These are phyloP conservation scores for Ardeotis arabs DNA, from an alignment of 2,113 vertebrate species.

Conservation along the genomic window DNA sequence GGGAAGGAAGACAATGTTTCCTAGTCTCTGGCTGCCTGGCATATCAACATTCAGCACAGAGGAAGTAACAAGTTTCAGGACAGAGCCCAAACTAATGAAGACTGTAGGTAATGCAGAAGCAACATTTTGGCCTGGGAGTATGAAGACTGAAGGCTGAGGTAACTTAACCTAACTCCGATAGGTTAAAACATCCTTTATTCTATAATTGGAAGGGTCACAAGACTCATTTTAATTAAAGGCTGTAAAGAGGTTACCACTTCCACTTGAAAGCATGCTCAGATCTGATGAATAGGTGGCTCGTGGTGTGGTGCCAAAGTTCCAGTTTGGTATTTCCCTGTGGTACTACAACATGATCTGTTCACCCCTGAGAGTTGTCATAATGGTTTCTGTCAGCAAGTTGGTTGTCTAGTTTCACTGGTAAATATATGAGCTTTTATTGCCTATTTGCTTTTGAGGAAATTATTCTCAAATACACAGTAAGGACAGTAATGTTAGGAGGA, in stretches of 20 bases:
- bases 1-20: neutral
- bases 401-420: neutral
- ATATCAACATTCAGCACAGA: neutral
- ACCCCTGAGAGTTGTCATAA: neutral
- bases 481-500: neutral
- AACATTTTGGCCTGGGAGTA: neutral
- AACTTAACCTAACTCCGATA: neutral
- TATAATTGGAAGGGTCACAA: neutral
- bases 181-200: neutral
- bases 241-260: neutral
- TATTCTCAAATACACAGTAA: neutral
- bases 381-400: neutral
- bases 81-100: neutral
- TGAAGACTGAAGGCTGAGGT: neutral
- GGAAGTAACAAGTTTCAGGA: neutral
- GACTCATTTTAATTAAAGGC: neutral
- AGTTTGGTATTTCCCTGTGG: neutral
- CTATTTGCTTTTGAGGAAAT: neutral
- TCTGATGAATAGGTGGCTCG: neutral
- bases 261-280: neutral
- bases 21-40: neutral
- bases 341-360: neutral
- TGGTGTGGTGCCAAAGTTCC: accelerated
- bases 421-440: neutral
- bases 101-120: neutral